phyloP scores from a whole-genome alignment of 2,888 invertebrate species.

The Lampropteryx suffumata region DNA sequence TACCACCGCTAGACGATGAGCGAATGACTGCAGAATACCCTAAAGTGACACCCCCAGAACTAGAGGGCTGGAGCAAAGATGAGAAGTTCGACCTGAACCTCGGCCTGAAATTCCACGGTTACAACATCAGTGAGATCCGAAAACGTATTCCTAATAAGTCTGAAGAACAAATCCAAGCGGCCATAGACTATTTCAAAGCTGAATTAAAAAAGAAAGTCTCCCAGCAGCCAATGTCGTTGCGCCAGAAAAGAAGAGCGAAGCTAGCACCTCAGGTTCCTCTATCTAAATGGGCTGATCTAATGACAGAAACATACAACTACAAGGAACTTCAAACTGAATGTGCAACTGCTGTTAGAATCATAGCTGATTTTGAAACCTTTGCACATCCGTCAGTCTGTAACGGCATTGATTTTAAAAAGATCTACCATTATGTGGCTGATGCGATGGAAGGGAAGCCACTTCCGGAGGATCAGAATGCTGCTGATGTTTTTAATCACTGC shows the following conservation, averaged over 20 bases:
- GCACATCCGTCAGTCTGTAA: constrained; percentile 47
- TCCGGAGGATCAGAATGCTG: constrained; percentile 40
- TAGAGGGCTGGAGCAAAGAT: constrained; percentile 56
- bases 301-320: constrained; percentile 50
- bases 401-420: constrained; percentile 56
- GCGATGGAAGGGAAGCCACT: constrained; percentile 68
- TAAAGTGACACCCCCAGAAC: not conserved
- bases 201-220: constrained; percentile 34
- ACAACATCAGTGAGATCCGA: constrained; percentile 41
- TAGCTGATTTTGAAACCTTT: constrained; percentile 66
- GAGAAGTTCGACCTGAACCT: constrained; percentile 58
- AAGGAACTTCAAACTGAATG: constrained; percentile 61
- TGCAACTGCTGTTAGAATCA: constrained; percentile 56
- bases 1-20: not conserved
- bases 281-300: constrained; percentile 57
- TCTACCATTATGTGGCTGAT: constrained; percentile 65
- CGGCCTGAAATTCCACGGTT: constrained; percentile 49
- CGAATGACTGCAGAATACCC: constrained; percentile 7
- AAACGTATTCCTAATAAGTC: constrained; percentile 48
- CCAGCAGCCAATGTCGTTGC: not conserved
- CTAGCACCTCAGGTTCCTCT: constrained; percentile 47
- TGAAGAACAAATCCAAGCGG: constrained; percentile 45
- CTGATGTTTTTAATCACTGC: constrained; percentile 55
- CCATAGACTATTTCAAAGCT: constrained; percentile 50
- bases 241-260: constrained; percentile 11